These are phyloP conservation scores for Brachionus angularis DNA, from an alignment of 1,140 invertebrate species.

Conservation along the genomic window DNA sequence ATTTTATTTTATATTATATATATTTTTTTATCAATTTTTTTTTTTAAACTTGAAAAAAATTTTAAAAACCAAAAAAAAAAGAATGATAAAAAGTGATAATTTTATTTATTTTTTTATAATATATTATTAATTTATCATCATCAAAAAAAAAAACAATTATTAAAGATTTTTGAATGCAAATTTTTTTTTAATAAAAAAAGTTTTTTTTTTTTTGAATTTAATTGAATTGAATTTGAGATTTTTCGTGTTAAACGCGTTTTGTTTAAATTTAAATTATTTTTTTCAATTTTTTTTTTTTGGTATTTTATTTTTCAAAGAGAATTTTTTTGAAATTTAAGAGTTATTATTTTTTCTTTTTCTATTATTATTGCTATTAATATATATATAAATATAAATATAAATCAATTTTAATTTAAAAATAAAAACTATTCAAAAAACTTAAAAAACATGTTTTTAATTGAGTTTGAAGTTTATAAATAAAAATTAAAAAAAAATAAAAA, in stretches of 20 bases:
- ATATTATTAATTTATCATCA: no score
- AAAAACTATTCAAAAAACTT: neutral
- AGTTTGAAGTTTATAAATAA: no score
- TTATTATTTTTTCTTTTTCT: neutral
- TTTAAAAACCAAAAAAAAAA: neutral
- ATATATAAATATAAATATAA: constrained; percentile 35
- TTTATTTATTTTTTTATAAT: neutral
- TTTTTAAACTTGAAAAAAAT: no score
- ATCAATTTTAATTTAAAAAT: constrained; percentile 8
- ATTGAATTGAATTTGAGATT: neutral
- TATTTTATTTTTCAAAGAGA: neutral
- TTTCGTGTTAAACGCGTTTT: constrained; percentile 35
- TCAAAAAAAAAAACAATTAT: no score
- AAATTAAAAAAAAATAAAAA: no score
- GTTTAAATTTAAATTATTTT: constrained; percentile 15
- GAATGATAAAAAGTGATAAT: neutral
- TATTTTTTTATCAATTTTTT: constrained; percentile 14
- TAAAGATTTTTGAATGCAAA: no score
- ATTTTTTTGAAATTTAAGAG: neutral
- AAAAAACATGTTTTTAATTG: no score
- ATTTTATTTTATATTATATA: constrained; percentile 10
- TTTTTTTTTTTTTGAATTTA: neutral
- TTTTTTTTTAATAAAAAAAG: no score
- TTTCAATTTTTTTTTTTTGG: constrained; percentile 21
- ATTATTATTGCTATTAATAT: no score